Base-by-base conservation (phyloP, 2,113 vertebrate species). In the Narcine bancroftii region DNA sequence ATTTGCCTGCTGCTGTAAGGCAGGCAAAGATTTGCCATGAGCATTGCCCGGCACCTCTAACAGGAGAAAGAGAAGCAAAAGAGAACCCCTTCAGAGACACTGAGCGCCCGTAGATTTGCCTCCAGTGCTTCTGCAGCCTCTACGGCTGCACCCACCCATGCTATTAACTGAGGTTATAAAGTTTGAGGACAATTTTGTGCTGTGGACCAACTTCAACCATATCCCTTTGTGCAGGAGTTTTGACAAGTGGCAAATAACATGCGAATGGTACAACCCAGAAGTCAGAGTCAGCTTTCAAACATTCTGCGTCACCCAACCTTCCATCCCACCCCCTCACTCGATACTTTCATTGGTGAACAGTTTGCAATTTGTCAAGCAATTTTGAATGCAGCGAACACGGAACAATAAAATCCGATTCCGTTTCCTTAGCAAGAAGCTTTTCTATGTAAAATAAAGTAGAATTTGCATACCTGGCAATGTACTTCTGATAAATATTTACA, bases 401-500 rank as follows among this genome's bases (percentile, higher is more conserved):
- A 71, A 85, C 47, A 89, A 66, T 71, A 56, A 26, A 85, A 92
- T 9, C 65, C 4, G 60, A 2, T 11, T 71, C 26, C 29, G 47
- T 47, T 50, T 89, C 11, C 26, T 87, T 60, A 42, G 73, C 71
- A 75, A 53, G 3, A 53, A 76, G 75, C 17, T 10, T 39, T 66
- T 56, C 66, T 71, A 17, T 33, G 66, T 91, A 47, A 2, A 71
- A 85, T 92, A 93, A 39, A 73, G 92, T 94, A 94, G 93, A 94
- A 95, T 97, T 96, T 96, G 95, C 97, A 96, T 99, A 99, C 99
- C 98, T 99, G 96, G 99, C 98, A 95, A 99, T 99, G 95, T 99
- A 99, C 97, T 99, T 99, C 98, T 99, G 99, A 97, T 99, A 99
- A 96, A 99, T 97, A 96, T 99, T 99, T 96, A 98, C 95, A 92